These are phyloP conservation scores for Silurus aristotelis DNA, from an alignment of 2,797 vertebrate genomes.

Conservation along the genomic window DNA sequence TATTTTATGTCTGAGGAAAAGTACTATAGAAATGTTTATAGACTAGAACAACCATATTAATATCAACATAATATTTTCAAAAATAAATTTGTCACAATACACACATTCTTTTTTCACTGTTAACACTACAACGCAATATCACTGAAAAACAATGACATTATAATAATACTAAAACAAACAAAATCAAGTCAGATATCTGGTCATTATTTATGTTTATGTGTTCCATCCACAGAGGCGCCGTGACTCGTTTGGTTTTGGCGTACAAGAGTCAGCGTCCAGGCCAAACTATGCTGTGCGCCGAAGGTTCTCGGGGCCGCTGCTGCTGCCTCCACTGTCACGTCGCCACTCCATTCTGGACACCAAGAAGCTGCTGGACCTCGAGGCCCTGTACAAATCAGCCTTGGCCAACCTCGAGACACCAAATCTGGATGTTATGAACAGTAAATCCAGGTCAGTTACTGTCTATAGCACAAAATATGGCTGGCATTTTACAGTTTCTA, in stretches of 20 bases:
- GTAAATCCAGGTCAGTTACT: slow-evolving; percentile 20
- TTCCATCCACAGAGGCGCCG: slow-evolving; percentile 64
- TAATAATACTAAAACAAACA: background rate
- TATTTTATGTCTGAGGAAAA: background rate
- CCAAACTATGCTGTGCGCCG: slow-evolving; percentile 68
- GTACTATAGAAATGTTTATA: background rate
- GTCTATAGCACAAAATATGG: background rate
- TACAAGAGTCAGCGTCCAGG: slow-evolving; percentile 46
- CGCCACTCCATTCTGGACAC: slow-evolving; percentile 70
- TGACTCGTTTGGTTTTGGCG: slow-evolving; percentile 61
- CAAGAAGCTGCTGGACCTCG: slow-evolving; percentile 64
- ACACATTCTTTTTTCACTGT: no score
- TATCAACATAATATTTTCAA: background rate
- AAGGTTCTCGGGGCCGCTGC: slow-evolving; percentile 78
- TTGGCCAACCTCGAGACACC: slow-evolving; percentile 71
- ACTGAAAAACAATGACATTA: background rate
- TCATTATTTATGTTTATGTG: background rate
- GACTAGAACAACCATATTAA: background rate
- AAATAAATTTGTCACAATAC: background rate
- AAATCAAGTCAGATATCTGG: background rate
- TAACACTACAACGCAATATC: background rate
- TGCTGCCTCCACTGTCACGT: slow-evolving; percentile 76
- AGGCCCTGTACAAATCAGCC: slow-evolving; percentile 67
- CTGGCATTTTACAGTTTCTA: background rate
- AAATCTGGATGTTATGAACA: slow-evolving; percentile 49